phyloP scores from a whole-genome alignment of 2,888 invertebrate species.

The Ectemnius lituratus region DNA sequence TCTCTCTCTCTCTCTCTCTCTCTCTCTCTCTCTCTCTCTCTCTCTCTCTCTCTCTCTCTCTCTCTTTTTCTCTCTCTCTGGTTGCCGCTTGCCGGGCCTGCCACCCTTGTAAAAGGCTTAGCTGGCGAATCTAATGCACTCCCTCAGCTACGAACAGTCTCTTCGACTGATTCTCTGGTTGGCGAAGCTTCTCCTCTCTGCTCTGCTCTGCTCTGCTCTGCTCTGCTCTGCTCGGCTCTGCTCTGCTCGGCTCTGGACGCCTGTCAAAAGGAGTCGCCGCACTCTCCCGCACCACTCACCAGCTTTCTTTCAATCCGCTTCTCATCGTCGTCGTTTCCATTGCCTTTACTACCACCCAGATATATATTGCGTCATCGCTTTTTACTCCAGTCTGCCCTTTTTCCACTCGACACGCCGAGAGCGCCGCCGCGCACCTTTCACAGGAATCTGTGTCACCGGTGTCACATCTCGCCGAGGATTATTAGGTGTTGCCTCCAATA shows the following conservation, averaged over 20 bases:
- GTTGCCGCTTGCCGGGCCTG: not conserved
- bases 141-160: constrained; percentile 25
- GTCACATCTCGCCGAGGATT: not conserved
- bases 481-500: constrained; percentile 2
- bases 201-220: too few relatives aligned
- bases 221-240: too few relatives aligned
- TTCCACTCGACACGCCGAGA: not conserved
- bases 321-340: constrained; percentile 19
- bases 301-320: constrained; percentile 30
- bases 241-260: constrained; percentile 14
- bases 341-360: not conserved
- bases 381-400: not conserved
- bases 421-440: not conserved
- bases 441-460: constrained; percentile 6
- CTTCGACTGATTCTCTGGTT: constrained; percentile 37
- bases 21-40: constrained; percentile 26
- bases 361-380: constrained; percentile 3
- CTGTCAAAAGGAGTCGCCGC: constrained; percentile 32
- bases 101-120: constrained; percentile 60
- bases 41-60: not conserved
- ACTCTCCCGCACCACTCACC: constrained; percentile 3
- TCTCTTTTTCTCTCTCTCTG: constrained; percentile 9
- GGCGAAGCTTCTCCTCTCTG: too few relatives aligned
- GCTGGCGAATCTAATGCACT: constrained; percentile 64
- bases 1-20: constrained; percentile 3